These are phyloP conservation scores for Nomada hirtipes DNA, from an alignment of 2,888 invertebrate species.

Conservation along the genomic window DNA sequence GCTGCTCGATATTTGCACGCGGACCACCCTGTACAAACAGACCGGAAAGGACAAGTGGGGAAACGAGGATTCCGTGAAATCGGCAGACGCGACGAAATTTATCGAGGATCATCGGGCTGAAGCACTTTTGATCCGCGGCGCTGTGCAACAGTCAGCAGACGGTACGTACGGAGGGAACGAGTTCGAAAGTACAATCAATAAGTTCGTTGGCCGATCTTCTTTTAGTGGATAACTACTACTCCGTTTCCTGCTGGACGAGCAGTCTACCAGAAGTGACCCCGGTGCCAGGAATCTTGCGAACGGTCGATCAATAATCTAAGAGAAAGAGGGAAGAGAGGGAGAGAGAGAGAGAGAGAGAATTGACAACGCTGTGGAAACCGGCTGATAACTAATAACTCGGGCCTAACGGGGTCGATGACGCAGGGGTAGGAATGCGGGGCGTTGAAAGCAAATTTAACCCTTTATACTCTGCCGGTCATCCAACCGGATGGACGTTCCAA, in stretches of 20 bases:
- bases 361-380: constrained; percentile 55
- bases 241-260: constrained; percentile 69
- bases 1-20: constrained; percentile 1
- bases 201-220: constrained; percentile 72
- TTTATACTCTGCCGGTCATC: constrained; percentile 7
- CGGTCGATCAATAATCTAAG: constrained; percentile 72
- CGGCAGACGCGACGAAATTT: constrained; percentile 49
- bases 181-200: constrained; percentile 74
- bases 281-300: constrained; percentile 74
- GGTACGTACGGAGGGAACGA: constrained; percentile 47
- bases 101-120: constrained; percentile 41
- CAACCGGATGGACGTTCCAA: constrained; percentile 7
- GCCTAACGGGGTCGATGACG: constrained; percentile 42
- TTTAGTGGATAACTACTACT: constrained; percentile 68
- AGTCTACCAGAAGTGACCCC: constrained; percentile 69
- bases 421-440: background rate
- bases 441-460: constrained; percentile 51
- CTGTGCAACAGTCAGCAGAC: constrained; percentile 72
- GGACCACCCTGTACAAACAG: constrained; percentile 25
- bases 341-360: constrained; percentile 55
- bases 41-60: constrained; percentile 13
- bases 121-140: constrained; percentile 44
- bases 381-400: constrained; percentile 60
- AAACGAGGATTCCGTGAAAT: constrained; percentile 16
- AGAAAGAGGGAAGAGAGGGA: constrained; percentile 30